Base-by-base conservation (phyloP, 64 coral and sea anemone genomes). In the Actinia equina region DNA sequence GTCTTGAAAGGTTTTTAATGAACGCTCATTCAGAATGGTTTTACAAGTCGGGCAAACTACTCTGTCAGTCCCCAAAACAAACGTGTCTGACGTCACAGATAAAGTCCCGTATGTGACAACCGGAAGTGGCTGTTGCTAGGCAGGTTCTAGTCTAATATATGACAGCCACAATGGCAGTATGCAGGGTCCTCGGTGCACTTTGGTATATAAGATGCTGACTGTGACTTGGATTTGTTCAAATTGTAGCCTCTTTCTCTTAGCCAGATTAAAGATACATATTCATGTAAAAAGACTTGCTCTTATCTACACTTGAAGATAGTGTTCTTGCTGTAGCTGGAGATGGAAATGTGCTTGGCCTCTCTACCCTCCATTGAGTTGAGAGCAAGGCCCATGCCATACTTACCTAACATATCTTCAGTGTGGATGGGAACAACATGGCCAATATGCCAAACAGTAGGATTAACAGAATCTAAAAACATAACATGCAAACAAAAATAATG, bases 311-410 rank as follows among this genome's bases (percentile, higher is more conserved):
- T 46, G 55, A 43, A 84, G 22, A 56, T 55, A 1, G 62, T 84
- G 62, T 92, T 87, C 7, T 82, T 11, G 46, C 85, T 83, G 27
- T 87, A 92, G 13, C 52, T 92, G 3, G 90, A 78, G 17, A 92
- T 92, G 16, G 69, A 69, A 2, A 52, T 41, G 49, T 92, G 86
- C 20, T 92, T 92, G 16, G 85, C 91, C 18, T 92, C 91, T 43
- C 91, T 22, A 6, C 86, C 91, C 45, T 92, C 91, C 91, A 92
- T 92, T 10, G 77, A 92, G n/a, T 92, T 92, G 3, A 92, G 86
- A 4, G 71, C 77, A 44, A 88, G 65, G 41, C 91, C 91, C 59
- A 88, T 17, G 0, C 79, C 86, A 88, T 92, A 92, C 53, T 76
- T 83, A 5, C 23, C 7, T 7, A 71, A 55, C 91, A 83, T 92